Conservation (phyloP, 2,888 invertebrate species). For the Parnassius smintheus region DNA sequence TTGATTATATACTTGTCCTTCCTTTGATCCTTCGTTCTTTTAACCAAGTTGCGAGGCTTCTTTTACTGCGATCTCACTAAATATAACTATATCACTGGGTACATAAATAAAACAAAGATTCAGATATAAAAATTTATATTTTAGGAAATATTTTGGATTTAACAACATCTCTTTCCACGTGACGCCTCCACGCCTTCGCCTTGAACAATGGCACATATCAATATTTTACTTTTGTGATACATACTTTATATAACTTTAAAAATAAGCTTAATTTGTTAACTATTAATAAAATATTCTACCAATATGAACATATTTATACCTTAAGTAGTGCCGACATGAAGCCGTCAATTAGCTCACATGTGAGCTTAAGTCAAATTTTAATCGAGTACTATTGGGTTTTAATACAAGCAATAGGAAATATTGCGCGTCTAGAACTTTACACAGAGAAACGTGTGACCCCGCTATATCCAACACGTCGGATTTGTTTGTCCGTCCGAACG, state of each 20-base stretch:
- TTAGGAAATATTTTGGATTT: conserved; percentile 81
- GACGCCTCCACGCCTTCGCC: conserved; percentile 49
- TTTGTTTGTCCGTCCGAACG: conserved; percentile 1
- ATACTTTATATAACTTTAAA: too few species aligned
- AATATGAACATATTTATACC: too few species aligned
- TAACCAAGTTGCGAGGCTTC: too few species aligned
- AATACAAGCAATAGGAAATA: not conserved
- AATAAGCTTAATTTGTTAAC: too few species aligned
- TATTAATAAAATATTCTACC: too few species aligned
- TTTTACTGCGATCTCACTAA: too few species aligned
- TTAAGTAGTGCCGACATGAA: too few species aligned
- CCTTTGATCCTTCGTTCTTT: too few species aligned
- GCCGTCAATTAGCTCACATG: too few species aligned
- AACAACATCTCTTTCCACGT: conserved; percentile 65
- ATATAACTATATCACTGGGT: too few species aligned
- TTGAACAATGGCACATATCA: conserved; percentile 60
- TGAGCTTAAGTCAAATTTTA: not conserved
- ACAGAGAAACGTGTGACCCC: not conserved
- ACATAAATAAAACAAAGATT: conserved; percentile 54
- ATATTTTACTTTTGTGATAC: conserved; percentile 13
- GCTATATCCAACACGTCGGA: not conserved
- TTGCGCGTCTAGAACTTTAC: not conserved
- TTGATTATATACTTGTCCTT: too few species aligned
- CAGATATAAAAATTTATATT: conserved; percentile 82
- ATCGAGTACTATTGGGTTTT: not conserved